Evolutionary conservation across 1,140 invertebrate species (phyloP).

Genomic region (Nephotettix cincticeps): DNA sequence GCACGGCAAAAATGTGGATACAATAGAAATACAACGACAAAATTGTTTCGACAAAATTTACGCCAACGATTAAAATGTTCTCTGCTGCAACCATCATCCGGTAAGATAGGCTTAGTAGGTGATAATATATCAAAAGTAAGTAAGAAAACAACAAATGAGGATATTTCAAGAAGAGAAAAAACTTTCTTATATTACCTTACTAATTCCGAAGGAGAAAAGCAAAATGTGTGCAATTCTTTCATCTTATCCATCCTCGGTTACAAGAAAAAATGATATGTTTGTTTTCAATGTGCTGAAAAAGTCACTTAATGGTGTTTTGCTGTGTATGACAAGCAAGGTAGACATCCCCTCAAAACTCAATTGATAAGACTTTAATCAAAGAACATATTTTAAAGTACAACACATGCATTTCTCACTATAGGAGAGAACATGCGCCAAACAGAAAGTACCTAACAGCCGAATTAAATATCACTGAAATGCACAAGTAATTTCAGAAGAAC

Average conservation of each 20-base stretch:
- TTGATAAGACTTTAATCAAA: neutral
- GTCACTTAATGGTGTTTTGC: neutral
- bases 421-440: conserved; percentile 35
- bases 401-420: conserved; percentile 35
- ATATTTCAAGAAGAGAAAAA: neutral
- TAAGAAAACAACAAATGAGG: neutral
- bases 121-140: neutral
- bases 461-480: conserved; percentile 25
- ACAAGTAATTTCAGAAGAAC: conserved; percentile 33
- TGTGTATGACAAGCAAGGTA: conserved; percentile 13
- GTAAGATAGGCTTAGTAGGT: no score
- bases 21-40: no score
- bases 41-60: no score
- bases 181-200: neutral
- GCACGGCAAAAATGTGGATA: no score
- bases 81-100: no score
- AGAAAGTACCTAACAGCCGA: conserved; percentile 19
- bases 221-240: conserved; percentile 24
- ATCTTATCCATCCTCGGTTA: conserved; percentile 24
- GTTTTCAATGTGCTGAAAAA: conserved; percentile 18
- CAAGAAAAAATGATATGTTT: no score
- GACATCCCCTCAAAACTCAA: neutral
- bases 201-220: neutral
- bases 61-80: no score
- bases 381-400: conserved; percentile 33